Evolutionary conservation across 2,113 vertebrate genomes (phyloP), one percentile per base, ranked within the genome.

Genomic region (Lethenteron camtschaticum): DNA sequence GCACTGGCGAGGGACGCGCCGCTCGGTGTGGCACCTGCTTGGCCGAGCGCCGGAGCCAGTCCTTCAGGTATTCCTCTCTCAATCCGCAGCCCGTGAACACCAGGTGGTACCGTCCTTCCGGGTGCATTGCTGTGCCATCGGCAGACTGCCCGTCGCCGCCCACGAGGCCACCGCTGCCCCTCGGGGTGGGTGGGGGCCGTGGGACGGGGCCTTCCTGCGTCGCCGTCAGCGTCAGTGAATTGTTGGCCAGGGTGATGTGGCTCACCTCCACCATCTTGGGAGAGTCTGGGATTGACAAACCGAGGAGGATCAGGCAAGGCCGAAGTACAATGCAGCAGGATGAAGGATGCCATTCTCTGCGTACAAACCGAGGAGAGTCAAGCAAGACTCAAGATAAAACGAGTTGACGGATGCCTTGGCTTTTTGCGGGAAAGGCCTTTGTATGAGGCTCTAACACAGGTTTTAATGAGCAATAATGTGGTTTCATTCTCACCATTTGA

Each of bases 11-110:
- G 41, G 41, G 41, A 41, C 41, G 41, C 41, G 41, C 41, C 41
- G 5, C 5, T 41, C 6, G 18, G 10, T 63, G 57, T 1, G 59
- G 12, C 77, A 95, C 92, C 90, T 91, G 86, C 79, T 87, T 91
- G 16, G 86, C 82, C 12, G 87, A 89, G 72, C 87, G 84, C 60
- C 89, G 80, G 56, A 97, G 85, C 92, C 90, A 96, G 71, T 89
- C 85, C 77, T 92, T 92, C 57, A 96, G 75, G n/a, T 77, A 82
- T 0, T 88, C 86, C 77, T 87, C 86, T 57, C 86, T 85, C 66
- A 97, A 82, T 69, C 82, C 84, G 70, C 89, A 86, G 69, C 91
- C 88, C 14, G 87, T 76, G 73, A 92, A 90, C 55, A 88, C 74
- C 11, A 97, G 81, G 81, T 86, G 87, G 73, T 74, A 85, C 41